Evolutionary conservation across 2,797 vertebrate species (phyloP).

Genomic region (Lacerta bilineata): DNA sequence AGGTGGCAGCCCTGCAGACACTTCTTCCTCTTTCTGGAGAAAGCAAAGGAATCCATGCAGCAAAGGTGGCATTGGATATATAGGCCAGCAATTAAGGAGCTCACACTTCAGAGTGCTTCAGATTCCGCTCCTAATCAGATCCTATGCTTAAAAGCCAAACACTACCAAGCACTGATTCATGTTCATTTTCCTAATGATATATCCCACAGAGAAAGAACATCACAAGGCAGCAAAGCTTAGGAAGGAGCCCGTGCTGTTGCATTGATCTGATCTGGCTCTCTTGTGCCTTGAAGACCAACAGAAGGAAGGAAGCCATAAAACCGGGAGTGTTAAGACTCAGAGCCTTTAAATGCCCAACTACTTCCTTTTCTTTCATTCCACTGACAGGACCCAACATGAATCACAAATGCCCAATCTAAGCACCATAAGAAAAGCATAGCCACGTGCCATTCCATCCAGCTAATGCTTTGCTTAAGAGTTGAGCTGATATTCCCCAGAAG

Average conservation of each 20-base stretch:
- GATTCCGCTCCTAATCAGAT: constrained; percentile 14
- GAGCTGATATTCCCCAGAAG: no score
- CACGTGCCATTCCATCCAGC: not conserved
- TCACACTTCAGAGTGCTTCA: constrained; percentile 12
- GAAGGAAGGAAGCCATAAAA: not conserved
- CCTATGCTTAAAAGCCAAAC: constrained; percentile 19
- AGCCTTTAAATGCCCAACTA: not conserved
- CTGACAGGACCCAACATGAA: not conserved
- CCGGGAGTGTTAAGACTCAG: not conserved
- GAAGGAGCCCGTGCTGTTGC: not conserved
- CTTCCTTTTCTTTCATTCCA: not conserved
- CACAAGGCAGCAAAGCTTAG: constrained; percentile 8
- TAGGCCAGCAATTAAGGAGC: not conserved
- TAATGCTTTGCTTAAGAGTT: not conserved
- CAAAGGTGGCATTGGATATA: not conserved
- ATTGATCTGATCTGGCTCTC: constrained; percentile 12
- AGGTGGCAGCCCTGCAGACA: not conserved
- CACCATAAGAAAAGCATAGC: not conserved
- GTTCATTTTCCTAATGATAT: constrained; percentile 38
- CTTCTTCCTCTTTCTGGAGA: not conserved
- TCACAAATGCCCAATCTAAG: not conserved
- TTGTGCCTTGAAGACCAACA: not conserved
- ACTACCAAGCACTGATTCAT: constrained; percentile 12
- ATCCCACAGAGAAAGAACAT: constrained; percentile 23
- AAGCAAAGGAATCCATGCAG: not conserved